A percentile compares a stretch with the other conserved stretches of the same genome.
Conservation (phyloP, 2,797 vertebrate species). For the Sebastes oblongus region DNA sequence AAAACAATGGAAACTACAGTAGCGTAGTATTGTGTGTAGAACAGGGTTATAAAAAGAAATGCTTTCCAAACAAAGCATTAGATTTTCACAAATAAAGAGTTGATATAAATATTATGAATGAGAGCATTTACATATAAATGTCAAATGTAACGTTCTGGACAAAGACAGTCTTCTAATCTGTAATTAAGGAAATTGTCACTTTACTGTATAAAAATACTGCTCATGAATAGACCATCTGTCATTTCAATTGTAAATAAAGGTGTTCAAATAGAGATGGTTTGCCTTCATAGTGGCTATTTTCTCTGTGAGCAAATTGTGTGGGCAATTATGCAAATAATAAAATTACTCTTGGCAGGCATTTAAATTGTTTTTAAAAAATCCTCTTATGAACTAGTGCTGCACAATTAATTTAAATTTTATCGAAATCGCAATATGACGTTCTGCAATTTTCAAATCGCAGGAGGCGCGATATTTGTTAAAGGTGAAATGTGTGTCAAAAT, state of each 20-base stretch:
- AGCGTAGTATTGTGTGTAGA: constrained; percentile 2
- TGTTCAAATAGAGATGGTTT: neutral
- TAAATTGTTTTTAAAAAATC: neutral
- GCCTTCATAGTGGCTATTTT: neutral
- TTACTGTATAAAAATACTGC: neutral
- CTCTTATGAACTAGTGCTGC: neutral
- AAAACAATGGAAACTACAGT: constrained; percentile 9
- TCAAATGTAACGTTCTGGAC: neutral
- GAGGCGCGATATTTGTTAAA: no score
- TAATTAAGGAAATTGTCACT: neutral
- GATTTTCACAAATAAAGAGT: neutral
- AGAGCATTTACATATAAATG: neutral
- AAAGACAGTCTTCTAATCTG: neutral
- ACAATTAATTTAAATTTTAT: no score
- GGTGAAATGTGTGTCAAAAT: no score
- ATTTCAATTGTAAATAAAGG: neutral
- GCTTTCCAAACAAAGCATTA: neutral
- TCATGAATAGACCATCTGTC: neutral
- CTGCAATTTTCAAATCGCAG: no score
- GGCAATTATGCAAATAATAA: neutral
- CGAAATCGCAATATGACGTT: no score
- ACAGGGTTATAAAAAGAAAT: neutral
- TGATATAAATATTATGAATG: neutral
- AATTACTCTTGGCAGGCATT: constrained; percentile 1
- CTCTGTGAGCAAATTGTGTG: neutral